Base-by-base conservation (phyloP, 35 echinoderm and acorn worm genomes). In the Antedon bifida region DNA sequence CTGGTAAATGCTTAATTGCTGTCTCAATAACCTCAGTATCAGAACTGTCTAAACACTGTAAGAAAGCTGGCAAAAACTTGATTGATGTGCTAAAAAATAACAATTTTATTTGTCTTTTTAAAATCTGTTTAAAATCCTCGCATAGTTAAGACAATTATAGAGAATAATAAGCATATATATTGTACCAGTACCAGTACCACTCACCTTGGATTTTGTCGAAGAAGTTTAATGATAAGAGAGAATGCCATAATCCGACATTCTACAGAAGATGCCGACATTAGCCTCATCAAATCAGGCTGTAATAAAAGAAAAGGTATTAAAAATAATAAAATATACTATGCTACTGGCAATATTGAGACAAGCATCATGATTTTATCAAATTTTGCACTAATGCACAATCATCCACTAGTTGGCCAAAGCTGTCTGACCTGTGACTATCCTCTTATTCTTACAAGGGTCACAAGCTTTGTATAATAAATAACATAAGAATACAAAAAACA, bases 1-100 rank as follows among this genome's bases (percentile, higher is more conserved):
- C 94, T 32, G 94, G 90, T 39, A 97, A 88, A 76, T 92, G 85
- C 34, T 87, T 79, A 45, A 97, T 82, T 34, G 94, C 90, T 45
- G 80, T 92, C 35, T 97, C 75, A 3, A 97, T 85, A 3, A 97
- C 85, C 5, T 81, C 82, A 19, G 81, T 82, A 46, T 92, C 94
- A 17, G 75, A 78, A 38, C 85, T 90, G 19, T 89, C 46, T 19
- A 97, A 88, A 46, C 84, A 84, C 30, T 86, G 84, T 33, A 97
- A 31, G 46, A 93, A 89, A 0, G 90, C 88, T 82, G 94, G 91
- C 34, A 97, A 56, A 35, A 92, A 92, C 36, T 91, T 87, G 31
- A 74, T 91, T 23, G 87, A 88, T 83, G 78, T 82, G 83, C 94
- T 97, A 34, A 8, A 36, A 79, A 88, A 55, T 12, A 87, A 45